phyloP scores from a whole-genome alignment of 64 coral and sea anemone genomes.

The Platygyra sinensis region DNA sequence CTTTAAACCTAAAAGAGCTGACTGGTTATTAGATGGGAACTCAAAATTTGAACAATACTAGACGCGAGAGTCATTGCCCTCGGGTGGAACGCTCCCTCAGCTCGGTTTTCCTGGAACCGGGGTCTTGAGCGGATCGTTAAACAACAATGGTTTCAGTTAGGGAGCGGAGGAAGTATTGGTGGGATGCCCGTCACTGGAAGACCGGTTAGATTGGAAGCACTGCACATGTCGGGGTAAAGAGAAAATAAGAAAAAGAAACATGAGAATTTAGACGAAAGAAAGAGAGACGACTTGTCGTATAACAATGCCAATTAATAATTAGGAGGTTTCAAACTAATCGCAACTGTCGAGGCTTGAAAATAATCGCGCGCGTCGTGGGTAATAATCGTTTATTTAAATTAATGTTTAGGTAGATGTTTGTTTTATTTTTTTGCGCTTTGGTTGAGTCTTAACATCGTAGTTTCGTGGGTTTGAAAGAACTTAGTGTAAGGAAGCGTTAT shows the following conservation, averaged over 20 bases:
- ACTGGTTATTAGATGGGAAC: conserved; percentile 69
- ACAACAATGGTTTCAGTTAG: conserved; percentile 1
- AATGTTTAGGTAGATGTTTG: too few species aligned
- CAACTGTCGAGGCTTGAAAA: too few species aligned
- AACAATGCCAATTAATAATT: too few species aligned
- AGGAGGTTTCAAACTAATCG: too few species aligned
- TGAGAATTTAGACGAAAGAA: conserved; percentile 31
- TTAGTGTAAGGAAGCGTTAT: too few species aligned
- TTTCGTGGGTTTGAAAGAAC: too few species aligned
- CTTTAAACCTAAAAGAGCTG: conserved; percentile 95
- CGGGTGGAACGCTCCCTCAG: conserved; percentile 19
- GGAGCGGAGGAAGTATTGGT: conserved; percentile 13
- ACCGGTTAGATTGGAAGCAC: conserved; percentile 58
- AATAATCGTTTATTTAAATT: too few species aligned
- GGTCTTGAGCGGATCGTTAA: not conserved
- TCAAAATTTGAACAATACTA: conserved; percentile 48
- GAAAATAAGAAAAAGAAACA: conserved; percentile 63
- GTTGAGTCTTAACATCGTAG: too few species aligned
- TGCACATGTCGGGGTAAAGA: conserved; percentile 51
- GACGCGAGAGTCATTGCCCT: conserved; percentile 49
- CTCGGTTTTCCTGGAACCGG: conserved; percentile 9
- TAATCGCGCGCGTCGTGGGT: too few species aligned
- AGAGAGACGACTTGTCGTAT: conserved; percentile 4
- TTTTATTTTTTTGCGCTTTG: too few species aligned
- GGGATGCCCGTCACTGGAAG: conserved; percentile 12